Percentiles rank a stretch among this genome's conserved stretches.
Evolutionary conservation across 2,797 vertebrate species (phyloP).

Genomic region (Limosa lapponica): DNA sequence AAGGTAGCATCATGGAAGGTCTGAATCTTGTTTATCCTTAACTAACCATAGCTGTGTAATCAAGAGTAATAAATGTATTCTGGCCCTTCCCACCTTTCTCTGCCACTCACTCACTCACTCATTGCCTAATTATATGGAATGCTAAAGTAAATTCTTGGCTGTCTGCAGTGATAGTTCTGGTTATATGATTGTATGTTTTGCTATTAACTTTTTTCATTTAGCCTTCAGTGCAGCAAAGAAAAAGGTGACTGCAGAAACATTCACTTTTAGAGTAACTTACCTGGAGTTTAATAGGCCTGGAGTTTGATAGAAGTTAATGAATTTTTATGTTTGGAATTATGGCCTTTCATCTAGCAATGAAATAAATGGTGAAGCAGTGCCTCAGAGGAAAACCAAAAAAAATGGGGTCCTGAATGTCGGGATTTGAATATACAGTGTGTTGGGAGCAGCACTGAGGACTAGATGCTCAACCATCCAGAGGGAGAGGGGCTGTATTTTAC

Average conservation of each 20-base stretch:
- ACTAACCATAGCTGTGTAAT: not conserved
- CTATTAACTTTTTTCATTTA: not conserved
- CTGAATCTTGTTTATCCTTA: slow-evolving; percentile 5
- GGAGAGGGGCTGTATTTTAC: not conserved
- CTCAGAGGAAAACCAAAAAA: not conserved
- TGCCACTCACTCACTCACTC: not conserved
- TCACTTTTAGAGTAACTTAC: not conserved
- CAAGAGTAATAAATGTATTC: not conserved
- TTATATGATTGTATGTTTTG: not conserved
- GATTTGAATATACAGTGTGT: not conserved
- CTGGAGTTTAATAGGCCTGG: not conserved
- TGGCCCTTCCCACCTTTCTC: not conserved
- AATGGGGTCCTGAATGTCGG: not conserved
- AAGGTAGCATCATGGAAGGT: not conserved
- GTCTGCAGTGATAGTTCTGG: not conserved
- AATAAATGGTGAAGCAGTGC: not conserved
- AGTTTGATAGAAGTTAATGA: not conserved
- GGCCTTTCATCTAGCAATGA: not conserved
- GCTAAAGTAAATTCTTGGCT: not conserved
- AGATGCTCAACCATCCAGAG: not conserved
- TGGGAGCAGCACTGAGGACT: not conserved
- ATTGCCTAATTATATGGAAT: not conserved
- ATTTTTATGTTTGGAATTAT: not conserved
- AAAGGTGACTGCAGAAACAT: not conserved
- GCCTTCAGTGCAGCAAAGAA: not conserved